Conservation (phyloP, 2,113 vertebrate genomes). For the Nibea albiflora region DNA sequence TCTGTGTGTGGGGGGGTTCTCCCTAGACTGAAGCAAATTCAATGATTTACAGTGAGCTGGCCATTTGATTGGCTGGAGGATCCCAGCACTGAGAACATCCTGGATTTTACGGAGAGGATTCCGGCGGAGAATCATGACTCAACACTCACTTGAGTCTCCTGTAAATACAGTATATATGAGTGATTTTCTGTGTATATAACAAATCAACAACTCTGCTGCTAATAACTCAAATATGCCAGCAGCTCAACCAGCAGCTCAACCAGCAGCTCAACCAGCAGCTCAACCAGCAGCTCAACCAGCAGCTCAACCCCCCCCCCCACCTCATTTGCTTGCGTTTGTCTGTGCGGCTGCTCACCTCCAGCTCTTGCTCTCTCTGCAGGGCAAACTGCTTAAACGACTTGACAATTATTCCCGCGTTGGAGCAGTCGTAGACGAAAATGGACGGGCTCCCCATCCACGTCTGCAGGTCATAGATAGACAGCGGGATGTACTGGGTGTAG, state of each 20-base stretch:
- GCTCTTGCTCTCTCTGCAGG: conserved; percentile 96
- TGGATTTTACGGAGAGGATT: conserved; percentile 11
- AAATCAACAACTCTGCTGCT: not conserved
- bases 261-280: too few relatives aligned
- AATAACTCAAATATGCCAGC: conserved; percentile 35
- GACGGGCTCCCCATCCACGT: conserved; percentile 99
- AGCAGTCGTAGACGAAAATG: conserved; percentile 99
- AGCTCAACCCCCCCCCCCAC: not conserved
- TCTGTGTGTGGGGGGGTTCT: not conserved
- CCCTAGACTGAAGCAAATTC: conserved; percentile 23
- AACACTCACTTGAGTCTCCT: not conserved
- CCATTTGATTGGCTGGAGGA: conserved; percentile 38
- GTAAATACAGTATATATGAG: not conserved
- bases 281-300: too few relatives aligned
- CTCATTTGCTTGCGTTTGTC: not conserved
- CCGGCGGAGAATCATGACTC: conserved; percentile 23
- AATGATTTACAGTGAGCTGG: conserved; percentile 53
- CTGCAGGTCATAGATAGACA: conserved; percentile 98
- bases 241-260: too few relatives aligned
- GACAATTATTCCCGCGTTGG: conserved; percentile 96
- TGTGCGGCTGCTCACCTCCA: conserved; percentile 89
- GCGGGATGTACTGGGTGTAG: conserved; percentile 99
- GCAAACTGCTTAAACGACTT: conserved; percentile 99
- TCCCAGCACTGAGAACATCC: not conserved
- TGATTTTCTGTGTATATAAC: not conserved